phyloP scores from a whole-genome alignment of 2,113 vertebrate genomes.

The Arizona elegans region DNA sequence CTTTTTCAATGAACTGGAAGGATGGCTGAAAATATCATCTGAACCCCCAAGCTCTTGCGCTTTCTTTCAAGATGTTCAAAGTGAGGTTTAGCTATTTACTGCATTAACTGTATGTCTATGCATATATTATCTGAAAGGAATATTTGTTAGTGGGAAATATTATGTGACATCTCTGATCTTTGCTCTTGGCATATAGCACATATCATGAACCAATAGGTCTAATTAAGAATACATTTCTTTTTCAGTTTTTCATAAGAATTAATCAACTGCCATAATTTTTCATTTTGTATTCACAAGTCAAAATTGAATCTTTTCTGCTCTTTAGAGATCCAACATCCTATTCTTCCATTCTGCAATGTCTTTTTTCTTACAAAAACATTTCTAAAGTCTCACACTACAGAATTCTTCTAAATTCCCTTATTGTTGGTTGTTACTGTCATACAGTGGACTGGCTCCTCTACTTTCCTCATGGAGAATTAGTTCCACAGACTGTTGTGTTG shows the following conservation, averaged over 20 bases:
- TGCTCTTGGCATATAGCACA: background rate
- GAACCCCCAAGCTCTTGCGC: background rate
- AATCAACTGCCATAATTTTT: background rate
- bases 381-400: background rate
- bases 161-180: background rate
- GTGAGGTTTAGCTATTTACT: background rate
- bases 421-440: background rate
- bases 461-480: background rate
- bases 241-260: background rate
- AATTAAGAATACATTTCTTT: background rate
- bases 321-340: background rate
- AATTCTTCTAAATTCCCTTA: background rate
- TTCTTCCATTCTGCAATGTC: background rate
- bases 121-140: background rate
- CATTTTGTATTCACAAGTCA: background rate
- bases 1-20: background rate
- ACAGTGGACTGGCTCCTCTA: background rate
- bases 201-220: background rate
- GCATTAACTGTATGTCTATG: background rate
- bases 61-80: background rate
- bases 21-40: background rate
- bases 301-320: background rate
- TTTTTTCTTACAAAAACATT: background rate
- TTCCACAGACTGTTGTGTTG: background rate
- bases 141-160: background rate